phyloP scores from a whole-genome alignment of 2,797 vertebrate genomes.

The Notamacropus eugenii region DNA sequence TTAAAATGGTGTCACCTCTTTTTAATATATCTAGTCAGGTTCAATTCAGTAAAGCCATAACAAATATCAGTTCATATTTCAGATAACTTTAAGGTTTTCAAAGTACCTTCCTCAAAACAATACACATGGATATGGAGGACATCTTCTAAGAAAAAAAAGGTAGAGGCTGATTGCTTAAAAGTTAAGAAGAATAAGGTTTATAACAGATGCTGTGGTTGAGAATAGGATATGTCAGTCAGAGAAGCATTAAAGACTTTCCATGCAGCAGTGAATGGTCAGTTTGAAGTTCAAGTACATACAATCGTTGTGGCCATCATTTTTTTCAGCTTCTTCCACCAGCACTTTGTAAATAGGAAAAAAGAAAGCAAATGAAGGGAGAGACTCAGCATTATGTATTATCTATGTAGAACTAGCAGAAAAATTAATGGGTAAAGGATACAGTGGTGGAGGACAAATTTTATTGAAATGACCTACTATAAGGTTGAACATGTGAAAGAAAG shows the following conservation, averaged over 20 bases:
- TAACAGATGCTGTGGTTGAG: background rate
- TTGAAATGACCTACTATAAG: background rate
- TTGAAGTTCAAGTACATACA: background rate
- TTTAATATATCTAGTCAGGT: background rate
- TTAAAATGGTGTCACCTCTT: background rate
- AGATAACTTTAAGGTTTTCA: background rate
- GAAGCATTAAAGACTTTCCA: background rate
- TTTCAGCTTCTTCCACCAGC: background rate
- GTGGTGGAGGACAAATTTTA: background rate
- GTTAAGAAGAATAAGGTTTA: background rate
- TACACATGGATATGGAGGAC: background rate
- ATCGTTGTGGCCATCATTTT: background rate
- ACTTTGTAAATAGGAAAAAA: background rate
- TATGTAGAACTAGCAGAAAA: background rate
- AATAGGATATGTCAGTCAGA: no score
- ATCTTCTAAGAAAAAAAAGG: background rate
- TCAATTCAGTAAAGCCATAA: background rate
- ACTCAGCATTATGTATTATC: background rate
- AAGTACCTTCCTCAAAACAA: background rate
- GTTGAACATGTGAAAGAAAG: background rate
- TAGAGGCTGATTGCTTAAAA: background rate
- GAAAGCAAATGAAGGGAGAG: background rate
- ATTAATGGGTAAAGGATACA: background rate
- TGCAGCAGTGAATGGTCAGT: background rate
- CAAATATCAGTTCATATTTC: background rate